Evolutionary conservation across 2,797 vertebrate genomes (phyloP).

Genomic region (Merluccius polli): DNA sequence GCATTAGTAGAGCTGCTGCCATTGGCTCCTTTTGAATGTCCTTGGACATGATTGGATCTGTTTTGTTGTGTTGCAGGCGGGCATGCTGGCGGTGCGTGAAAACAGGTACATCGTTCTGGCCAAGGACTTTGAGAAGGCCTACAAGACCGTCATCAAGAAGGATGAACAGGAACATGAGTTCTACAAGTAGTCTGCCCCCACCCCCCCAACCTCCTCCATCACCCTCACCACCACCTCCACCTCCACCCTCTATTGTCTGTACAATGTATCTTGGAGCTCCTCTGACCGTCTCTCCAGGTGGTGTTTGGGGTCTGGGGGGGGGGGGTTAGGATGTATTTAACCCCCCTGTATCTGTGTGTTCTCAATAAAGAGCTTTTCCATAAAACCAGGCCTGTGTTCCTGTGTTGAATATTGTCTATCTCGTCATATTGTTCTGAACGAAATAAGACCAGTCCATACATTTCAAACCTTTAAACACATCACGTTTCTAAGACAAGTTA

Average conservation of each 20-base stretch:
- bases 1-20: neutral
- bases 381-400: slow-evolving; percentile 29
- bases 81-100: slow-evolving; percentile 91
- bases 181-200: slow-evolving; percentile 79
- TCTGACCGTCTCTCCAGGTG: slow-evolving; percentile 20
- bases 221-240: neutral
- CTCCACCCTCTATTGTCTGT: neutral
- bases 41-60: neutral
- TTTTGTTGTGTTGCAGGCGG: slow-evolving; percentile 69
- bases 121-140: slow-evolving; percentile 94
- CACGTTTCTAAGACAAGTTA: neutral
- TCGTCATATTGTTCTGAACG: neutral
- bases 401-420: neutral
- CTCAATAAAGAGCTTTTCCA: slow-evolving; percentile 69
- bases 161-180: slow-evolving; percentile 96
- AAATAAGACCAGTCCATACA: neutral
- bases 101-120: slow-evolving; percentile 92
- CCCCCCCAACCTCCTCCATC: neutral
- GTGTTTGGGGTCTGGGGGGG: neutral
- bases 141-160: slow-evolving; percentile 93
- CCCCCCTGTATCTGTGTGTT: slow-evolving; percentile 47
- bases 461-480: neutral
- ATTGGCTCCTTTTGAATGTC: neutral
- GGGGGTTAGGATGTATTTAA: slow-evolving; percentile 21
- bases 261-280: slow-evolving; percentile 41